Evolutionary conservation across 2,888 invertebrate genomes (phyloP).

Genomic region (Ophion slaviceki): DNA sequence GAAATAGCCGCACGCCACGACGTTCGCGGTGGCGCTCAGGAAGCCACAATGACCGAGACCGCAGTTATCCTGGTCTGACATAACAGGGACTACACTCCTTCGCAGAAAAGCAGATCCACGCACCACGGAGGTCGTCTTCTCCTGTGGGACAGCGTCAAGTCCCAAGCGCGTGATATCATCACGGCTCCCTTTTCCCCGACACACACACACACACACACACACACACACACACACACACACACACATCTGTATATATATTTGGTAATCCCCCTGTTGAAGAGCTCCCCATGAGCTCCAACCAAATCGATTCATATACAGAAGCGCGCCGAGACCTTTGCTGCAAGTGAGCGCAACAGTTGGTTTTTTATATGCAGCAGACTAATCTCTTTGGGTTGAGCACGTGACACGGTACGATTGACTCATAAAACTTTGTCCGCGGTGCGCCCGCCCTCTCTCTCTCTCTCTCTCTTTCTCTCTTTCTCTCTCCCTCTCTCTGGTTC

Average conservation of each 20-base stretch:
- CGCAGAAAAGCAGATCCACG: constrained; percentile 8
- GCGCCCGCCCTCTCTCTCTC: not conserved
- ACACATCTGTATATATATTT: not conserved
- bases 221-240: constrained; percentile 13
- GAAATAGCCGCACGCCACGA: constrained; percentile 25
- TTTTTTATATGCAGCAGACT: constrained; percentile 77
- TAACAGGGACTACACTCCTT: constrained; percentile 32
- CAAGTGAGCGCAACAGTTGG: constrained; percentile 77
- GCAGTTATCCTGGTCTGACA: constrained; percentile 57
- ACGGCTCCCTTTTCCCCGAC: constrained; percentile 14
- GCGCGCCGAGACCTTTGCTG: constrained; percentile 29
- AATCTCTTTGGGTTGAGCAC: constrained; percentile 74
- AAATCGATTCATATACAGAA: constrained; percentile 36
- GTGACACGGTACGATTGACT: constrained; percentile 72
- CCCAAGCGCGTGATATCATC: constrained; percentile 36
- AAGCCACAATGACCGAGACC: constrained; percentile 61
- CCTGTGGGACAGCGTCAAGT: constrained; percentile 24
- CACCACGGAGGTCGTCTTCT: constrained; percentile 16
- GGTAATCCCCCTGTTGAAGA: not conserved
- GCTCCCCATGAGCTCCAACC: constrained; percentile 25
- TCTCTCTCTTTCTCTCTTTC: not conserved
- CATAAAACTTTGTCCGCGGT: constrained; percentile 41
- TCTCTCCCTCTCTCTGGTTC: not conserved
- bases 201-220: constrained; percentile 5
- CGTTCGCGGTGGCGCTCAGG: constrained; percentile 12